These are phyloP conservation scores for Perccottus glenii DNA, from an alignment of 2,113 vertebrate species.

Conservation along the genomic window DNA sequence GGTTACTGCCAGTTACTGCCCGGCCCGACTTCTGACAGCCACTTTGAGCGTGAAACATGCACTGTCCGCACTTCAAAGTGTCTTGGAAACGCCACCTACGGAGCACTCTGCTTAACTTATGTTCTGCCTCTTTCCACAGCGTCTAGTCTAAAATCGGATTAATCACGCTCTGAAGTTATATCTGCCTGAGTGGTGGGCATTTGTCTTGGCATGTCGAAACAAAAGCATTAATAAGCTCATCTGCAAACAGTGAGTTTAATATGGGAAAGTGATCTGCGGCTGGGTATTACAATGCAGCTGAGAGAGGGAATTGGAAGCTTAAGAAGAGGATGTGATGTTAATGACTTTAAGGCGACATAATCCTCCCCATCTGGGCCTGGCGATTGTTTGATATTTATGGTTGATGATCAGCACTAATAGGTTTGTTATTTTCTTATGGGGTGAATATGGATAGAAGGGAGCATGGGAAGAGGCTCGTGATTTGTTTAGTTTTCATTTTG, in stretches of 20 bases:
- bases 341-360: constrained; percentile 88
- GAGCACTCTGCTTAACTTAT: constrained; percentile 27
- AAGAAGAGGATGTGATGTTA: constrained; percentile 88
- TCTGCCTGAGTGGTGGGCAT: constrained; percentile 65
- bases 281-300: constrained; percentile 81
- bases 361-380: constrained; percentile 86
- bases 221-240: constrained; percentile 85
- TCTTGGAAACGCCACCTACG: constrained; percentile 72
- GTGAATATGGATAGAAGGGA: constrained; percentile 68
- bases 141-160: constrained; percentile 65
- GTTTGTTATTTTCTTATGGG: constrained; percentile 75
- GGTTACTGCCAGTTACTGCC: constrained; percentile 63
- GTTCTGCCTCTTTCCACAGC: constrained; percentile 37
- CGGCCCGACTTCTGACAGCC: constrained; percentile 48
- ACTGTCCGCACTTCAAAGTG: constrained; percentile 80
- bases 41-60: constrained; percentile 64
- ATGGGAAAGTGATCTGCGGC: constrained; percentile 84
- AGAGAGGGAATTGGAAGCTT: constrained; percentile 84
- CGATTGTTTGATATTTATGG: constrained; percentile 84
- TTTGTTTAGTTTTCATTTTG: constrained; percentile 84
- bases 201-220: constrained; percentile 78
- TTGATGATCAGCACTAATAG: constrained; percentile 84
- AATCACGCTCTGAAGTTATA: constrained; percentile 78
- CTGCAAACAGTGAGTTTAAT: constrained; percentile 83
- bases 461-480: constrained; percentile 61